Percentiles rank a stretch among this genome's conserved stretches.
Evolutionary conservation across 2,888 invertebrate species (phyloP).

Genomic region (Cistogaster globosa): DNA sequence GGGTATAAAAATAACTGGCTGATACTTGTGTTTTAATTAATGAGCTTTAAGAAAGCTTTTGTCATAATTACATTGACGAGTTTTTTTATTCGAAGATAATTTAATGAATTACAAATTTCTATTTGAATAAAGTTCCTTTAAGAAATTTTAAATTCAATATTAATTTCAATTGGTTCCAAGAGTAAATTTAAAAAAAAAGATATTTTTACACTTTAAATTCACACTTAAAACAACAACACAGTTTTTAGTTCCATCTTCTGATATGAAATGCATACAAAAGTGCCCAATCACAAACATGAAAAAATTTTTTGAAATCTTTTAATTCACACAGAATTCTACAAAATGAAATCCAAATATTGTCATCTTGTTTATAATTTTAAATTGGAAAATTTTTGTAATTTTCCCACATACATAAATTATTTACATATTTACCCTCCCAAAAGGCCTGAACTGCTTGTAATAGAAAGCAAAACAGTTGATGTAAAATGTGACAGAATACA

Average conservation of each 20-base stretch:
- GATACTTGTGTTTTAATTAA: too few species aligned
- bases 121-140: too few species aligned
- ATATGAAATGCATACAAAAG: neutral
- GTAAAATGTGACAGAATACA: conserved; percentile 52
- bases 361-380: conserved; percentile 52
- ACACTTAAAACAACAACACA: too few species aligned
- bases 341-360: conserved; percentile 25
- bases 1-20: too few species aligned
- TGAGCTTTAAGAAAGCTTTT: too few species aligned
- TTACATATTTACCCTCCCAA: conserved; percentile 60
- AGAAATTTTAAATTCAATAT: too few species aligned
- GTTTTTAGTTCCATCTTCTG: neutral
- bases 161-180: neutral
- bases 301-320: conserved; percentile 37
- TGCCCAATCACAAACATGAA: conserved; percentile 11
- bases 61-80: too few species aligned
- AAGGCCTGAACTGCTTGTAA: conserved; percentile 14
- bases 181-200: neutral
- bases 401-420: conserved; percentile 66
- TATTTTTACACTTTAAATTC: neutral
- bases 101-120: too few species aligned
- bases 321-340: conserved; percentile 59
- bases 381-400: conserved; percentile 64
- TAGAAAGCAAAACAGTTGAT: conserved; percentile 38
- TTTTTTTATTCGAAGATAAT: too few species aligned